Evolutionary conservation across 2,113 vertebrate species (phyloP), one percentile per base, ranked within the genome.

Genomic region (Tenrec ecaudatus): DNA sequence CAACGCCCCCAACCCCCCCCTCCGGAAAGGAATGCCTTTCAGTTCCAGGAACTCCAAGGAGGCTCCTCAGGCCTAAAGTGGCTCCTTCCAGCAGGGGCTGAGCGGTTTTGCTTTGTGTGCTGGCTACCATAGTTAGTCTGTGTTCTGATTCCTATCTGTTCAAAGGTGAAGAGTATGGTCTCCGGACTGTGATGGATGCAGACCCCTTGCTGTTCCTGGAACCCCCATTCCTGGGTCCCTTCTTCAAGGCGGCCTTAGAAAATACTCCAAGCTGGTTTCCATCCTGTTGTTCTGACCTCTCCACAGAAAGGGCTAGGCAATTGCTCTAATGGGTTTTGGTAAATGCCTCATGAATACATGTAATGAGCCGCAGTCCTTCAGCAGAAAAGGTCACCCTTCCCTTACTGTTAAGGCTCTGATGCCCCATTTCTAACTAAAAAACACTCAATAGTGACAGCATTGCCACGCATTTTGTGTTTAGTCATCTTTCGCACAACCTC

Each of bases 291-390:
- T 36, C 84, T 92, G 43, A 86, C 31, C 57, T 88, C 58, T 71
- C 12, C 62, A 87, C 53, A 58, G 47, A 92, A 66, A 93, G 40
- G 60, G 31, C 57, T 60, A 82, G 79, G 64, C 64, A 71, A 16
- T 71, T 73, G 64, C 40, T 73, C 79, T 86, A 25, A 86, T 84
- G 82, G 84, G 57, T 90, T 92, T 93, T 62, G n/a, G 92, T 90
- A 93, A 93, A 92, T 33, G 62, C 60, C 19, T 93, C 57, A 36
- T 93, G 91, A 90, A 78, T 89, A 62, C 23, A 15, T 71, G 76
- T 47, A 82, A 90, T 68, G 27, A 82, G 62, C n/a, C 57, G 31
- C 57, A 84, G 78, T 60, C n/a, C 62, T 77, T 95, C 84, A 47
- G 0, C 33, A 14, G 68, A 80, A 95, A 91, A 89, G 53, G 73